Conservation (phyloP, 2,888 invertebrate genomes). For the Dryobota labecula region DNA sequence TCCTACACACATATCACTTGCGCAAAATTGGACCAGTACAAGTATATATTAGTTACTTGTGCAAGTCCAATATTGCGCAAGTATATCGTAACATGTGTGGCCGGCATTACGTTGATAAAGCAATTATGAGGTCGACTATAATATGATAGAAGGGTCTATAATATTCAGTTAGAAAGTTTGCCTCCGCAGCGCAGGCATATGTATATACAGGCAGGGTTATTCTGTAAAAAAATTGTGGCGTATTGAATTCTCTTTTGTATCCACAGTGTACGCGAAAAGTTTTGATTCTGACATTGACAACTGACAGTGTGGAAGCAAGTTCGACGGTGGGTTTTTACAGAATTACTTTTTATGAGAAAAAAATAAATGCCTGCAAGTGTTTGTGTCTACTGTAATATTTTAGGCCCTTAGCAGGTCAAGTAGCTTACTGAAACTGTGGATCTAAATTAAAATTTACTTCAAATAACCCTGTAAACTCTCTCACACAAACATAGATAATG, state of each 20-base stretch:
- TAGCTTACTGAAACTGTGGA: neutral
- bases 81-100: too few species aligned
- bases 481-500: slow-evolving; percentile 49
- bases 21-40: too few species aligned
- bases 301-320: slow-evolving; percentile 21
- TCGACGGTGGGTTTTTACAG: neutral
- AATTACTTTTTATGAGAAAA: neutral
- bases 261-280: slow-evolving; percentile 14
- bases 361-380: neutral
- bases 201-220: too few species aligned
- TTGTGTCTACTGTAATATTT: neutral
- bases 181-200: too few species aligned
- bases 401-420: neutral
- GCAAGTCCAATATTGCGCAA: too few species aligned
- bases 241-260: slow-evolving; percentile 18
- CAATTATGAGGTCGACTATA: neutral
- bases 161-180: slow-evolving; percentile 5
- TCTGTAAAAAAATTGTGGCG: neutral
- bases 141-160: neutral
- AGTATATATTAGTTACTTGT: too few species aligned
- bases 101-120: too few species aligned
- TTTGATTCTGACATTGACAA: slow-evolving; percentile 38
- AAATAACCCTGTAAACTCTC: slow-evolving; percentile 31
- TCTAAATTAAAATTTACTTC: slow-evolving; percentile 39
- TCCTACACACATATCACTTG: too few species aligned